Evolutionary conservation across 2,113 vertebrate genomes (phyloP), one percentile per base, ranked within the genome.

Genomic region (Panurus biarmicus): DNA sequence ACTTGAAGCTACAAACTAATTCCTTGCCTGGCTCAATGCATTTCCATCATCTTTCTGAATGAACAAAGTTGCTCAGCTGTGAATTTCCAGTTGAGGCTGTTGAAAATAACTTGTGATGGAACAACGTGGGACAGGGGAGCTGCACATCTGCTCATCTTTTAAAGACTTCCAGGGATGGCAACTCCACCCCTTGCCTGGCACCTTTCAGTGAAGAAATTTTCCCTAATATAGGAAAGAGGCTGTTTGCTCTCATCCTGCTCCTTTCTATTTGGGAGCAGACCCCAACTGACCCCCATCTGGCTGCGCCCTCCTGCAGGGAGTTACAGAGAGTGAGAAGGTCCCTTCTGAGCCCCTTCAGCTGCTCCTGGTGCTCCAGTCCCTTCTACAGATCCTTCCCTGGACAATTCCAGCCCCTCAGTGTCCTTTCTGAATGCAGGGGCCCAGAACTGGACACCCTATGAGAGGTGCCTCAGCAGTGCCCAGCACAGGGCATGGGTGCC

Each of bases 381-480:
- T 65, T 36, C 4, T 25, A 10, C 31, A 65, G 15, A 13, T 74
- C 69, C 24, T n/a, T 67, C 13, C 4, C 33, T 74, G 60, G 53
- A 5, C 19, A 11, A 0, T 10, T 74, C 23, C 53, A 67, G n/a
- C 17, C 8, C 16, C 28, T 60, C 33, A 17, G 2, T 54, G 61
- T 54, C 61, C 54, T 7, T 61, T 31, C n/a, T 31, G n/a, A 62
- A 12, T 13, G 51, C 42, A 57, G 29, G 48, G 4, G 7, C 51
- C 60, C 19, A 24, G 5, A 26, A 12, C 11, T 35, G 54, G 35
- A 7, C 11, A 20, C 53, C 12, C 0, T 0, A 8, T 36, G 17
- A 23, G 7, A 81, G 53, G 14, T 44, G 45, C 40, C 69, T 72
- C 28, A 62, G 53, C 22, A 40, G 35, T 28, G 51, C 42, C 64